Percentiles rank a stretch among this genome's conserved stretches.
phyloP scores from a whole-genome alignment of 1,140 invertebrate species.

The Steinernema feltiae region DNA sequence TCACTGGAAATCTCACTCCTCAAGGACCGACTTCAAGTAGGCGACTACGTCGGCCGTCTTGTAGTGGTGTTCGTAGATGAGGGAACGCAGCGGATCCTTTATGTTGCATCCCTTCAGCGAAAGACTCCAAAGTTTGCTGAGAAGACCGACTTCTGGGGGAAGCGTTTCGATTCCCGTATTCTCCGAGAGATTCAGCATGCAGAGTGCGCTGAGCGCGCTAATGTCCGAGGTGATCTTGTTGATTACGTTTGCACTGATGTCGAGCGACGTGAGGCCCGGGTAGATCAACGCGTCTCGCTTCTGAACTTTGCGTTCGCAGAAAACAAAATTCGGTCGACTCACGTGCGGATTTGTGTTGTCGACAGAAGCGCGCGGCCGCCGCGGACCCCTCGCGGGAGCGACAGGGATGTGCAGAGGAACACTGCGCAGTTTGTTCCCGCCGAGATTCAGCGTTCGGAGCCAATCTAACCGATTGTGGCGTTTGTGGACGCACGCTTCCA shows the following conservation, averaged over 20 bases:
- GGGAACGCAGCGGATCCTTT: slow-evolving; percentile 75
- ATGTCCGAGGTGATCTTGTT: slow-evolving; percentile 75
- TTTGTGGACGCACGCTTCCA: slow-evolving; percentile 69
- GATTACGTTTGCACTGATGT: slow-evolving; percentile 81
- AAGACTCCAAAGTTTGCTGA: slow-evolving; percentile 87
- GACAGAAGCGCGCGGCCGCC: slow-evolving; percentile 59
- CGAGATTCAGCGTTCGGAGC: slow-evolving; percentile 73
- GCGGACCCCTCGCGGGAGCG: slow-evolving; percentile 65
- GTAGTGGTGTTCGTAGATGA: slow-evolving; percentile 84
- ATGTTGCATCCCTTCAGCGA: slow-evolving; percentile 81
- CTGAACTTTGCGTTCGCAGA: too few species aligned
- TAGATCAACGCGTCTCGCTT: slow-evolving; percentile 68
- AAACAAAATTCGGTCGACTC: too few species aligned
- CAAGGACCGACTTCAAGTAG: slow-evolving; percentile 74
- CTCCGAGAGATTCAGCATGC: slow-evolving; percentile 84
- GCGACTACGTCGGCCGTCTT: slow-evolving; percentile 94
- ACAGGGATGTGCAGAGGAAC: slow-evolving; percentile 32
- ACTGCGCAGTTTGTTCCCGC: slow-evolving; percentile 73
- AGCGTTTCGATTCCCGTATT: slow-evolving; percentile 78
- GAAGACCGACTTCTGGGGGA: slow-evolving; percentile 85
- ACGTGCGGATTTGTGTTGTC: slow-evolving; percentile 34
- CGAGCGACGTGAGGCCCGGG: slow-evolving; percentile 86
- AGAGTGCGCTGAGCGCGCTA: slow-evolving; percentile 77
- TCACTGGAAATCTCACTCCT: too few species aligned
- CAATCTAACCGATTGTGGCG: slow-evolving; percentile 74